Evolutionary conservation across 2,888 invertebrate genomes (phyloP).

Genomic region (Epiblema foenella): DNA sequence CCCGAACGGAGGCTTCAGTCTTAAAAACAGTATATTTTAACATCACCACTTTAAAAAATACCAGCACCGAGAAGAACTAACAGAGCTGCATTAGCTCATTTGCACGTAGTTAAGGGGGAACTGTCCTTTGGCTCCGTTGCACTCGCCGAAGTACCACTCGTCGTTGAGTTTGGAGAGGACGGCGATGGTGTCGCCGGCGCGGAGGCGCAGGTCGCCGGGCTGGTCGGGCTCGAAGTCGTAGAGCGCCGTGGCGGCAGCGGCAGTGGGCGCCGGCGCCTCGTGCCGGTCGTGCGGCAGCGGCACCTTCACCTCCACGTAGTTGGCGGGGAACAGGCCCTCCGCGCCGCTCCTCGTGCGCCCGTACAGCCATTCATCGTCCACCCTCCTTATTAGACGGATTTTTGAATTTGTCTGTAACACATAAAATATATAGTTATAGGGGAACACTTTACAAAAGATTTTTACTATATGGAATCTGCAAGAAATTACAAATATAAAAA

Average conservation of each 20-base stretch:
- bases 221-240: constrained; percentile 89
- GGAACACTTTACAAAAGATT: too few species aligned
- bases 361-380: constrained; percentile 92
- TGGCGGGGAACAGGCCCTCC: constrained; percentile 93
- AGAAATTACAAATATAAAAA: too few species aligned
- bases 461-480: too few species aligned
- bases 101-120: constrained; percentile 92
- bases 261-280: constrained; percentile 48
- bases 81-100: constrained; percentile 63
- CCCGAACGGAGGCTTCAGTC: constrained; percentile 54
- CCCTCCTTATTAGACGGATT: constrained; percentile 87
- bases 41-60: constrained; percentile 47
- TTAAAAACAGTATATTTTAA: constrained; percentile 51
- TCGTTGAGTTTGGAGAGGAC: constrained; percentile 88
- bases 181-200: constrained; percentile 79
- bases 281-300: constrained; percentile 78
- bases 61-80: constrained; percentile 34
- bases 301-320: constrained; percentile 90
- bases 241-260: constrained; percentile 84
- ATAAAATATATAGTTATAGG: constrained; percentile 31
- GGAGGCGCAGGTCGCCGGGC: constrained; percentile 70
- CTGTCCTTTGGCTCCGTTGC: constrained; percentile 88
- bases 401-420: constrained; percentile 88
- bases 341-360: constrained; percentile 87
- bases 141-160: constrained; percentile 92